These are phyloP conservation scores for Peromyscus maniculatus DNA, from an alignment of 2,113 vertebrate species.

Conservation along the genomic window DNA sequence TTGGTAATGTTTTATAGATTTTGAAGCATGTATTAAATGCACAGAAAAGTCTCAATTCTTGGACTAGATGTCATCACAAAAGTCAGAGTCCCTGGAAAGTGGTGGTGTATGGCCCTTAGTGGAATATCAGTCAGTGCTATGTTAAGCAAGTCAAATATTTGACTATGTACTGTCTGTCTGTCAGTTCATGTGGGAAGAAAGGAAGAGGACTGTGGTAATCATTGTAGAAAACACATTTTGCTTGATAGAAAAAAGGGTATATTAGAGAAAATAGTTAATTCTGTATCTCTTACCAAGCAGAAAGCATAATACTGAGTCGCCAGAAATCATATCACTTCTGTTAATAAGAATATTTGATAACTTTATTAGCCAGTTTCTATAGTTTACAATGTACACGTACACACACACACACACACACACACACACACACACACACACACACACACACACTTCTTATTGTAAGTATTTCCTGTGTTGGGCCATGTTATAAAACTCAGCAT, in stretches of 20 bases:
- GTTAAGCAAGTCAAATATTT: not conserved
- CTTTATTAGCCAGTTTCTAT: not conserved
- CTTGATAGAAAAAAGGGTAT: not conserved
- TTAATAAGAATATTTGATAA: not conserved
- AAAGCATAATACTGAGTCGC: constrained; percentile 3
- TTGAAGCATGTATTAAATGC: not conserved
- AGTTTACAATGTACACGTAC: not conserved
- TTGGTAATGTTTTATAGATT: constrained; percentile 2
- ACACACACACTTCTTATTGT: not conserved
- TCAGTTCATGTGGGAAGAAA: no score
- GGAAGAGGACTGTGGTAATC: not conserved
- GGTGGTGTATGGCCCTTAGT: not conserved
- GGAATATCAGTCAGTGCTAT: not conserved
- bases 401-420: not conserved
- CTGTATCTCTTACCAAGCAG: not conserved
- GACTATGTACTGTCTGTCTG: no score
- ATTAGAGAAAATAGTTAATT: not conserved
- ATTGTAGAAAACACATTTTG: not conserved
- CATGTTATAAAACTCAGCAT: not conserved
- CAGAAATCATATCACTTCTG: not conserved
- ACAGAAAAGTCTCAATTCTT: constrained; percentile 1
- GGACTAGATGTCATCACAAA: not conserved
- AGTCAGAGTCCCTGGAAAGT: not conserved
- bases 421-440: not conserved
- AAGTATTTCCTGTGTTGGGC: not conserved